Evolutionary conservation across 2,888 invertebrate genomes (phyloP), one percentile per base, ranked within the genome.

Genomic region (Mechanitis mazaeus): DNA sequence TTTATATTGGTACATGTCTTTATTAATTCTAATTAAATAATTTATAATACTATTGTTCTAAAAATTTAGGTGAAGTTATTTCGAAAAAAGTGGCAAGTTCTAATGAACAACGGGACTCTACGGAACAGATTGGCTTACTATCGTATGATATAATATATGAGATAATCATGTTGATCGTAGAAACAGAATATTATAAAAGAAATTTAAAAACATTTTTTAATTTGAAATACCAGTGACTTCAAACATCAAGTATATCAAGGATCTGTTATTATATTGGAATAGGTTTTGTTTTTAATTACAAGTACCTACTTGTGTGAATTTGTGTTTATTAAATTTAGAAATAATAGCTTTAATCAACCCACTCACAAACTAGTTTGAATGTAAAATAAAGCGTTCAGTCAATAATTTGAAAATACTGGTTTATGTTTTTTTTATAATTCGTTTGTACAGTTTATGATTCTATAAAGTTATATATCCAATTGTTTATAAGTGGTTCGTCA

Each of bases 1-100:
- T 84, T 82, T 79, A 83, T 84, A 85, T 84, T 79, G 84, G 84
- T 79, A 80, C 74, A 81, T 78, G 81, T 84, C 79, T 73, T 77
- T 77, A 80, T 73, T 62, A 67, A 76, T 75, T 76, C 64, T 62
- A 62, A 66, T 66, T 66, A 66, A 66, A 64, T 66, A 72, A 75
- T 79, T 81, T 80, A 75, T 77, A 75, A 73, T 73, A 77, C 74
- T 79, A 75, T 82, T 71, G 78, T 77, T 80, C 77, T 73, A 76
- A 79, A 78, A 76, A 74, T 77, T 76, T 64, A 77, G 74, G 69
- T 68, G 69, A 77, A 75, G 75, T 76, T 77, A 70, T 69, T 69
- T 64, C 64, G 64, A 64, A 67, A 68, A 35, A 67, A 67, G 69
- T 68, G 71, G 68, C 69, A 64, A 64, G 65, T 67, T 68, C 68